These are phyloP conservation scores for Catharus bicknelli DNA, from an alignment of 2,113 vertebrate species.

Conservation along the genomic window DNA sequence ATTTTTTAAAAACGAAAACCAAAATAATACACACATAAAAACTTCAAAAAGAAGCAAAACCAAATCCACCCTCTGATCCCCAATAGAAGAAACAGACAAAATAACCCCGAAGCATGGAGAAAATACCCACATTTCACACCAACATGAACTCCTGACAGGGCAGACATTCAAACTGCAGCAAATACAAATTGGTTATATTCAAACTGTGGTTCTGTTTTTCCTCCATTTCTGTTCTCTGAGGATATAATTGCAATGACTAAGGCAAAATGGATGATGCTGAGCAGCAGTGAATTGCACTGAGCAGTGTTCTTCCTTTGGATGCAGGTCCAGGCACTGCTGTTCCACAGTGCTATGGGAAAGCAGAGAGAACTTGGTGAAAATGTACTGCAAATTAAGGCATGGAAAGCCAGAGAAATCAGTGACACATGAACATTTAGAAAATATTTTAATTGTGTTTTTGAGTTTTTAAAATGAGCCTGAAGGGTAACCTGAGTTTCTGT, in stretches of 20 bases:
- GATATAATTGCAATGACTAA: not conserved
- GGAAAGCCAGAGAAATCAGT: not conserved
- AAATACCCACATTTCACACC: not conserved
- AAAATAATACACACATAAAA: not conserved
- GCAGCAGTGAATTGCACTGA: not conserved
- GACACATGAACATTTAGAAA: not conserved
- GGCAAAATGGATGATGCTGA: constrained; percentile 18
- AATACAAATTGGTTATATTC: not conserved
- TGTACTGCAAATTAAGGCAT: rapidly evolving
- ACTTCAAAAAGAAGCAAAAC: not conserved
- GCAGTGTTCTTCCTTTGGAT: not conserved
- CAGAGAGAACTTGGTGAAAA: not conserved
- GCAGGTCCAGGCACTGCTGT: not conserved
- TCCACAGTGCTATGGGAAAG: not conserved
- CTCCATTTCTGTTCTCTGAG: not conserved
- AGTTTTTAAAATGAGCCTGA: not conserved
- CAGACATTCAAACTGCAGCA: not conserved
- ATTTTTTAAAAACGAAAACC: not conserved
- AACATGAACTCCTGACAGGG: not conserved
- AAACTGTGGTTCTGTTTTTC: not conserved
- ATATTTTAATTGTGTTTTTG: not conserved
- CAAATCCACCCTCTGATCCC: not conserved
- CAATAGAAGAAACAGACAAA: not conserved
- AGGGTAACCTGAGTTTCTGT: not conserved
- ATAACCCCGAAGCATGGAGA: not conserved